Conservation (phyloP, 2,797 vertebrate genomes). For the Cercopithecus petaurista region DNA sequence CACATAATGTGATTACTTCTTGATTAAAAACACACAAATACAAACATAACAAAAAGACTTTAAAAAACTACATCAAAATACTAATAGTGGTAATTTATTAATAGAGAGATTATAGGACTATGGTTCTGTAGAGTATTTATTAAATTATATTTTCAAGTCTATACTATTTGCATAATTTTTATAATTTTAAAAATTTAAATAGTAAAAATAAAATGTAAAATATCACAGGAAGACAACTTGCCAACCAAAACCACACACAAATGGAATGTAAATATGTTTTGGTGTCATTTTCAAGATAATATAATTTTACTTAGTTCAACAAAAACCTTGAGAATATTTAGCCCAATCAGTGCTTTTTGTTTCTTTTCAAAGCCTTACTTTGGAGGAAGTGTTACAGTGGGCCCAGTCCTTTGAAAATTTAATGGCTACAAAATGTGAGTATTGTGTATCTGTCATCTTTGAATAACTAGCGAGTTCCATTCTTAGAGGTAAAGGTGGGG, state of each 20-base stretch:
- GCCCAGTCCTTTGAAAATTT: slow-evolving; percentile 91
- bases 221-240: background rate
- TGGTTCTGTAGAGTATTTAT: background rate
- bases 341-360: background rate
- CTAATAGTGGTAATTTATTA: background rate
- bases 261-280: background rate
- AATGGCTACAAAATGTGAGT: slow-evolving; percentile 91
- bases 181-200: background rate
- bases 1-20: background rate
- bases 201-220: slow-evolving; percentile 8
- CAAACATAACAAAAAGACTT: background rate
- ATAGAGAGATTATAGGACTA: background rate
- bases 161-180: background rate
- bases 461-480: background rate
- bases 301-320: background rate
- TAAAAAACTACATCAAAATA: background rate
- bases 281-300: background rate
- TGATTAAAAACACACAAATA: background rate
- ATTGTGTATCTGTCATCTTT: background rate
- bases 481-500: background rate
- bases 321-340: background rate
- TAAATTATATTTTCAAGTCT: background rate
- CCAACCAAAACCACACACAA: background rate
- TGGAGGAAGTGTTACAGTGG: slow-evolving; percentile 90
- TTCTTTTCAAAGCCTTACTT: slow-evolving; percentile 86